Evolutionary conservation across 1,140 invertebrate species (phyloP), one percentile per base, ranked within the genome.

Genomic region (Hyphantria cunea): DNA sequence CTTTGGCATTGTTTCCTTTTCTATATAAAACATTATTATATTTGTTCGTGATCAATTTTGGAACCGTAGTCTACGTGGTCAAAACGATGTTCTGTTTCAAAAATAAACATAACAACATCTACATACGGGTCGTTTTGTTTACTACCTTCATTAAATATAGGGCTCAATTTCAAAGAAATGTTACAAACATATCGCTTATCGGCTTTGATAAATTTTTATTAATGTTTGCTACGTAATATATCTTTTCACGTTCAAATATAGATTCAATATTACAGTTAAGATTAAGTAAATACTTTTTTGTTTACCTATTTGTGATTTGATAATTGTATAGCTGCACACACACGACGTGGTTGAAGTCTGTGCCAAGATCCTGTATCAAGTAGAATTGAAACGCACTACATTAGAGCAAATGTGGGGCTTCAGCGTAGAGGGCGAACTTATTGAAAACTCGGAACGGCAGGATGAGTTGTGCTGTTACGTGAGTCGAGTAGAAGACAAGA

Each of bases 371-470:
- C 92, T 99, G 60, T 99, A 99, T 91, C 98, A 99, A 94, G 96
- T 99, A 62, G 97, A 99, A 87, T 92, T 99, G 74, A 95, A 96
- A 62, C 93, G 97, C 58, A 95, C 93, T 54, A 96, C 96, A 10
- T 92, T 98, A 68, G 97, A 98, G 74, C 97, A 98, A 86, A 97
- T 98, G 96, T 99, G 98, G 96, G 98, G 98, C 62, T 98, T 99
- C 91, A 97, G 96, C 59, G 97, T 99, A 17, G 98, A 99, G 88
- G 98, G 98, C 3, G 98, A 99, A 89, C 92, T 99, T 48, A 97
- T 98, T 59, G 98, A 99, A 90, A 98, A 99, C 90, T 95, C 96
- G 11, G 98, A 99, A 84, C 92, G 97, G 45, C 98, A 99, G 86
- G 98, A 99, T 86, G 98, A 99, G 87, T 94, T 99, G 41, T 98